Conservation (phyloP, 92 coral and sea anemone species). For the Epizoanthus stellaris region DNA sequence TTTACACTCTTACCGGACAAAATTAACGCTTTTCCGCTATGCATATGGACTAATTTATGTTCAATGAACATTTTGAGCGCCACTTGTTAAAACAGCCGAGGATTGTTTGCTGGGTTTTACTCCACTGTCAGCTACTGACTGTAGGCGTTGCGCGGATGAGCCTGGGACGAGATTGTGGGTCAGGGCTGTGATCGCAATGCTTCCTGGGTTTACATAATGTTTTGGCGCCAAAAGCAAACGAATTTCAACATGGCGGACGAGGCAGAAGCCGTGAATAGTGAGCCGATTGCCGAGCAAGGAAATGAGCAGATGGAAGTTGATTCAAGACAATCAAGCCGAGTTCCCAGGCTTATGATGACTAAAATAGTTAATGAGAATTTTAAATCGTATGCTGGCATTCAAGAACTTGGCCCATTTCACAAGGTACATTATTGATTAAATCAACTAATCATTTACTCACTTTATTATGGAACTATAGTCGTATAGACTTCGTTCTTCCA, state of each 20-base stretch:
- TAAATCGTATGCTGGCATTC: conserved; percentile 94
- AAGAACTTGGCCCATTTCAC: conserved; percentile 98
- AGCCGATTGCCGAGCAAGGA: conserved; percentile 13
- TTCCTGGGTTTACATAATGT: too few relatives aligned
- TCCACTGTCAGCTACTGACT: too few relatives aligned
- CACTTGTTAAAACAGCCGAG: too few relatives aligned
- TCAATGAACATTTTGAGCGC: too few relatives aligned
- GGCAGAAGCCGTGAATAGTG: conserved; percentile 30
- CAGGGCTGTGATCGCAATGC: too few relatives aligned
- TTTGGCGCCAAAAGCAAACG: conserved; percentile 89
- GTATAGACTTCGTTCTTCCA: too few relatives aligned
- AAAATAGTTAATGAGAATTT: conserved; percentile 96
- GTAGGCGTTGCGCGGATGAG: too few relatives aligned
- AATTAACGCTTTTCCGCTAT: too few relatives aligned
- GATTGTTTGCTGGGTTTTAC: too few relatives aligned
- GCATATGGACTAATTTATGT: too few relatives aligned
- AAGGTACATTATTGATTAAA: conserved; percentile 63
- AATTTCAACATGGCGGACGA: conserved; percentile 75
- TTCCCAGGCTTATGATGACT: conserved; percentile 84
- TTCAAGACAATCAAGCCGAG: conserved; percentile 45
- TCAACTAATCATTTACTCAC: neutral
- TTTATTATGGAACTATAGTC: neutral
- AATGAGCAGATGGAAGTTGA: conserved; percentile 60
- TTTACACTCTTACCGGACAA: too few relatives aligned
- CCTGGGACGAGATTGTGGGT: too few relatives aligned